These are phyloP conservation scores for Microcebus ravelobensis DNA, from an alignment of 2,113 vertebrate species.

Conservation along the genomic window DNA sequence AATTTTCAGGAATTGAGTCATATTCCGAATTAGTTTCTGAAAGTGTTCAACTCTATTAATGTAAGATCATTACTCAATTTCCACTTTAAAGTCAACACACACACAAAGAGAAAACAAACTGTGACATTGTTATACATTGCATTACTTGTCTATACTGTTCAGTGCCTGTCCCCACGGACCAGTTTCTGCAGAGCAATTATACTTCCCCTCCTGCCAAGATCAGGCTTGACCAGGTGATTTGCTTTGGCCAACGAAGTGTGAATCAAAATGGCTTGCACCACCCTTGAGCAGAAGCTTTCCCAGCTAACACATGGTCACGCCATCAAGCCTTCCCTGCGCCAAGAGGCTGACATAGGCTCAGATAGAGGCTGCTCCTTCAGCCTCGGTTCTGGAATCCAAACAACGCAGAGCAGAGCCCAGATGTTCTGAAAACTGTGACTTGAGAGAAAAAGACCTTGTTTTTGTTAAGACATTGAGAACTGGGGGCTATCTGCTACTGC, in stretches of 20 bases:
- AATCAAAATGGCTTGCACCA: neutral
- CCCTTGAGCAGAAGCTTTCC: neutral
- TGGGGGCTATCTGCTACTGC: neutral
- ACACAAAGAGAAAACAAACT: neutral
- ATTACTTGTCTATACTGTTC: neutral
- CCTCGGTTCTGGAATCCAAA: neutral
- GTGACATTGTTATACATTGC: neutral
- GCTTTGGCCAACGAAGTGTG: neutral
- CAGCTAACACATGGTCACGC: neutral
- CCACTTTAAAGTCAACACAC: neutral
- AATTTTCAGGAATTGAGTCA: neutral
- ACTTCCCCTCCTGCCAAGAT: neutral
- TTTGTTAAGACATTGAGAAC: neutral
- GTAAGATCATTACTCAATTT: neutral
- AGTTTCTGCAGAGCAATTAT: neutral
- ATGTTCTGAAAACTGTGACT: neutral
- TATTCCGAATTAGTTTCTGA: neutral
- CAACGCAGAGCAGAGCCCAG: neutral
- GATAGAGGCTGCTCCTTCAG: neutral
- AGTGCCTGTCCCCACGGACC: neutral
- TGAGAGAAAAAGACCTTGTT: neutral
- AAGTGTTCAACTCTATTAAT: neutral
- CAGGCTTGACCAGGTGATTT: neutral
- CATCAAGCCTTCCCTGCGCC: neutral
- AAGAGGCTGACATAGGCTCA: neutral